These are phyloP conservation scores for Periplaneta americana DNA, from an alignment of 1,140 invertebrate species.

Conservation along the genomic window DNA sequence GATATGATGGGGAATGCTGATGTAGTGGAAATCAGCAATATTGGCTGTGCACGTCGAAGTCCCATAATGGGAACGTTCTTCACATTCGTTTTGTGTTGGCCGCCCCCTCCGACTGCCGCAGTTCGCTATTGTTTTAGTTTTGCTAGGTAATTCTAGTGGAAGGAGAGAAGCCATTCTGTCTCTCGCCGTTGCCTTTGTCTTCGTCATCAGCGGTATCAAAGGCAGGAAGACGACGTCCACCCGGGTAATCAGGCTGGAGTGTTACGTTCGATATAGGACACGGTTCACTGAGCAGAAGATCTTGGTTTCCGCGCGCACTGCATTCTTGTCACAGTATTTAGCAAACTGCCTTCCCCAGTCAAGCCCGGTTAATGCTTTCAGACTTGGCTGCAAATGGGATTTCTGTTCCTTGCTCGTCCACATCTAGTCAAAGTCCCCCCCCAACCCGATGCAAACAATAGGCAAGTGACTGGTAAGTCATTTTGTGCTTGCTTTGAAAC, in stretches of 20 bases:
- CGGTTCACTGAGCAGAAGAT: not conserved
- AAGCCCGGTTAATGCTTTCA: not conserved
- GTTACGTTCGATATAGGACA: not conserved
- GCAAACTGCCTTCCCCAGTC: not conserved
- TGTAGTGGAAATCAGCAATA: too few species aligned
- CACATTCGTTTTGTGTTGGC: not conserved
- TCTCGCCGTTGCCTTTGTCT: not conserved
- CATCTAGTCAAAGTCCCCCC: not conserved
- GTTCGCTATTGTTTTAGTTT: not conserved
- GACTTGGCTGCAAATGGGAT: not conserved
- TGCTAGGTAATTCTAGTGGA: not conserved
- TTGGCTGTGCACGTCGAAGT: too few species aligned
- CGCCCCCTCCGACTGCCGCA: not conserved
- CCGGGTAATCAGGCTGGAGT: not conserved
- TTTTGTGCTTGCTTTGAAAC: not conserved
- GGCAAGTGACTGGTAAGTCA: not conserved
- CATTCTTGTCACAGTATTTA: not conserved
- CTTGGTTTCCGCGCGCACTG: not conserved
- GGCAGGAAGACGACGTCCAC: not conserved
- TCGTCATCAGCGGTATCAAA: not conserved
- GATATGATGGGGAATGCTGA: too few species aligned
- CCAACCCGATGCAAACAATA: not conserved
- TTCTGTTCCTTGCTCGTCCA: not conserved
- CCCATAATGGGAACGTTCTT: too few species aligned
- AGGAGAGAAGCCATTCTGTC: too few species aligned